A percentile compares a stretch with the other conserved stretches of the same genome.
Evolutionary conservation across 2,113 vertebrate species (phyloP).

Genomic region (Asarcornis scutulata): DNA sequence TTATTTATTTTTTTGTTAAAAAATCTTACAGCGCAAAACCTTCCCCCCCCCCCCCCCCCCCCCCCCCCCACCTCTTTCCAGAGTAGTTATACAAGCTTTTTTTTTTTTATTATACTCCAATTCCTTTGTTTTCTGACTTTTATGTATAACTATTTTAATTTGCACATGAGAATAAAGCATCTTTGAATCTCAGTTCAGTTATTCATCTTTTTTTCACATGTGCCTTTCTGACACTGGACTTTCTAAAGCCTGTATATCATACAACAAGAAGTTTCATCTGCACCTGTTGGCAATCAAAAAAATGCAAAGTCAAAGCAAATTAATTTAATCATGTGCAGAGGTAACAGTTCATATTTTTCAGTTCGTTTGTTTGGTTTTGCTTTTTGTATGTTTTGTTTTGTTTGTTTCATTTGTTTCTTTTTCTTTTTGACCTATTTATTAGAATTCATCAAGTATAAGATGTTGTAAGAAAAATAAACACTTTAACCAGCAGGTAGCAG

Average conservation of each 20-base stretch:
- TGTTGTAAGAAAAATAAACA: background rate
- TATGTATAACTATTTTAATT: background rate
- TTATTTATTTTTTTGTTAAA: background rate
- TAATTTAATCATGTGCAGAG: background rate
- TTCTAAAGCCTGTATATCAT: background rate
- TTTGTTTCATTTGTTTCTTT: background rate
- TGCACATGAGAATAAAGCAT: background rate
- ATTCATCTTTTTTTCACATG: background rate
- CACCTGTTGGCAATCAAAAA: background rate
- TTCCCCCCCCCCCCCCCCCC: no score
- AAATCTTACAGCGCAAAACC: background rate
- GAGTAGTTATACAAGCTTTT: background rate
- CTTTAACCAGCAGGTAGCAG: constrained; percentile 42
- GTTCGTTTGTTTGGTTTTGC: background rate
- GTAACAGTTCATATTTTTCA: background rate
- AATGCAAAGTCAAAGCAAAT: background rate
- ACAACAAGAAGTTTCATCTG: background rate
- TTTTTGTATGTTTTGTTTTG: background rate
- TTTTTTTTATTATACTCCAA: accelerated
- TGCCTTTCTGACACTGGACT: background rate
- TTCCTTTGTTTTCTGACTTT: background rate
- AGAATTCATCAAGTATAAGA: background rate
- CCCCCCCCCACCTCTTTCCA: background rate
- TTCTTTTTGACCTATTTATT: background rate
- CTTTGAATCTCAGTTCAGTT: background rate